phyloP scores from a whole-genome alignment of 2,888 invertebrate genomes.

The Sarcophaga rosellei region DNA sequence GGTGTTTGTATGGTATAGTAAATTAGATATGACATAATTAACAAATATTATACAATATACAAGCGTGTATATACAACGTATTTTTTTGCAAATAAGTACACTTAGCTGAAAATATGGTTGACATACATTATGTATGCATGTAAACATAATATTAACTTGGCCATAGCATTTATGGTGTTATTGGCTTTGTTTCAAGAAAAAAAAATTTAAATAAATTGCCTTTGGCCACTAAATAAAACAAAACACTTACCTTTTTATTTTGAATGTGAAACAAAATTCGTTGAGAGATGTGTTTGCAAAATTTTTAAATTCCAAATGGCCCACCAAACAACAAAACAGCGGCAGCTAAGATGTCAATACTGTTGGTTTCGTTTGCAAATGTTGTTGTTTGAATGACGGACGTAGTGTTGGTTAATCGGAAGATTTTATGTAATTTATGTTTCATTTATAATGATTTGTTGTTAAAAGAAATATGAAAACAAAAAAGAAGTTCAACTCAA shows the following conservation, averaged over 20 bases:
- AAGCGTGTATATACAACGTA: neutral
- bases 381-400: too few relatives aligned
- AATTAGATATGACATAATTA: constrained; percentile 58
- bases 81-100: constrained; percentile 22
- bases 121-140: neutral
- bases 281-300: constrained; percentile 20
- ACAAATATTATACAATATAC: constrained; percentile 50
- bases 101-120: neutral
- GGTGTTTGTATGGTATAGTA: constrained; percentile 28
- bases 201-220: neutral
- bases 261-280: neutral
- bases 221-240: neutral
- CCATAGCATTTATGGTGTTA: neutral
- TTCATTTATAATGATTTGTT: neutral
- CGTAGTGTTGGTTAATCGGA: too few relatives aligned
- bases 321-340: constrained; percentile 38
- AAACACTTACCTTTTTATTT: constrained; percentile 45
- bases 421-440: neutral
- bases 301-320: constrained; percentile 36
- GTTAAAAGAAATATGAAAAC: too few relatives aligned
- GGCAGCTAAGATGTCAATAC: constrained; percentile 26
- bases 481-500: too few relatives aligned
- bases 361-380: neutral
- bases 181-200: constrained; percentile 41
- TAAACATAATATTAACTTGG: constrained; percentile 7